Conservation (phyloP, 2,888 invertebrate genomes). For the Eumerus sabulonum region DNA sequence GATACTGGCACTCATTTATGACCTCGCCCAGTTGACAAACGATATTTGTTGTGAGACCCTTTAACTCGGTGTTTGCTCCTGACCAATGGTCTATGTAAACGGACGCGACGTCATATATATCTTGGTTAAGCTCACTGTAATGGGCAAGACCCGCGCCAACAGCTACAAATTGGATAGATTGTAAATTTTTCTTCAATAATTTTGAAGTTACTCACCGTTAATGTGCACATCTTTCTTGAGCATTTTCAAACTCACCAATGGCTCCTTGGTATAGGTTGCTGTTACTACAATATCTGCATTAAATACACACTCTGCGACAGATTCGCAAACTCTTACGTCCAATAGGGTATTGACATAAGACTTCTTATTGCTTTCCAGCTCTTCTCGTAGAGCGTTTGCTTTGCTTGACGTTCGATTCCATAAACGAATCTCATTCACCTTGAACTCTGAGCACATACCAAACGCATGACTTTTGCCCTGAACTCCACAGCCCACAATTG, state of each 20-base stretch:
- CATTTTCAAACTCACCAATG: slow-evolving; percentile 80
- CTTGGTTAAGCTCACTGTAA: slow-evolving; percentile 80
- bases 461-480: slow-evolving; percentile 80
- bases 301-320: slow-evolving; percentile 79
- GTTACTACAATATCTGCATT: slow-evolving; percentile 83
- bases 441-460: slow-evolving; percentile 80
- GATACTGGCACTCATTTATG: slow-evolving; percentile 75
- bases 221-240: slow-evolving; percentile 81
- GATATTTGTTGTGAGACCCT: slow-evolving; percentile 79
- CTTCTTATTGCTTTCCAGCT: slow-evolving; percentile 72
- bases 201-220: slow-evolving; percentile 80
- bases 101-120: slow-evolving; percentile 79
- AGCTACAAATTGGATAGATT: slow-evolving; percentile 76
- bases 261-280: slow-evolving; percentile 80
- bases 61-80: slow-evolving; percentile 80
- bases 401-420: slow-evolving; percentile 80
- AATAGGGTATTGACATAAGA: slow-evolving; percentile 63
- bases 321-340: slow-evolving; percentile 69
- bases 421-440: slow-evolving; percentile 79
- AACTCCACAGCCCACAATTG: slow-evolving; percentile 81
- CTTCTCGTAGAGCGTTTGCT: slow-evolving; percentile 74
- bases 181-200: neutral
- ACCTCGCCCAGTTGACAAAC: slow-evolving; percentile 81
- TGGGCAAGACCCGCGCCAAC: slow-evolving; percentile 81
- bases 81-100: slow-evolving; percentile 81